Evolutionary conservation across 2,888 invertebrate genomes (phyloP).

Genomic region (Drosophila rubida): DNA sequence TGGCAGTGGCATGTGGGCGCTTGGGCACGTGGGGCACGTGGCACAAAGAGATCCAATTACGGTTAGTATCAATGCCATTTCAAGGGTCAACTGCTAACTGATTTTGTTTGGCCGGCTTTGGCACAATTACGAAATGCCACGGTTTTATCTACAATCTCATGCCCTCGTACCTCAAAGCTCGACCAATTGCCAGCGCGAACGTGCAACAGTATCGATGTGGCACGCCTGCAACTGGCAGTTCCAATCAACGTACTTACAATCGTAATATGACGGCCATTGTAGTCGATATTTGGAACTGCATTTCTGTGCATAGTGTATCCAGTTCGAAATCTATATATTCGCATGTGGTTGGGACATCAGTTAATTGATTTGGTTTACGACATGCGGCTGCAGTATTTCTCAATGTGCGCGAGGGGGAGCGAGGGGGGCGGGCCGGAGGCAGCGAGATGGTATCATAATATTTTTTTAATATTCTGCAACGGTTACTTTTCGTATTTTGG

Average conservation of each 20-base stretch:
- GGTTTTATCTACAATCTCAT: slow-evolving; percentile 2
- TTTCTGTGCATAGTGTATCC: too few species aligned
- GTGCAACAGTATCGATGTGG: slow-evolving; percentile 15
- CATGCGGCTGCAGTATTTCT: slow-evolving; percentile 58
- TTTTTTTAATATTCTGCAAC: slow-evolving; percentile 73
- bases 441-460: slow-evolving; percentile 56
- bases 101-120: slow-evolving; percentile 46
- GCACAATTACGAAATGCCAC: slow-evolving; percentile 18
- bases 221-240: slow-evolving; percentile 35
- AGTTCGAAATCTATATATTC: not conserved
- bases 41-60: slow-evolving; percentile 56
- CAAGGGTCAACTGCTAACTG: slow-evolving; percentile 40
- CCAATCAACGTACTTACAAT: slow-evolving; percentile 19
- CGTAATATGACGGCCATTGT: slow-evolving; percentile 20
- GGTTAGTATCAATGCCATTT: slow-evolving; percentile 27
- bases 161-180: not conserved
- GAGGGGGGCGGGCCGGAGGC: not conserved
- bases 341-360: slow-evolving; percentile 38
- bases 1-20: slow-evolving; percentile 2
- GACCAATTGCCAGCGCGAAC: not conserved
- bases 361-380: slow-evolving; percentile 73
- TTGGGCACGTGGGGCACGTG: not conserved
- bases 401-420: not conserved
- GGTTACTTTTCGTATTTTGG: slow-evolving; percentile 49
- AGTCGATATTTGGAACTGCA: slow-evolving; percentile 13